Evolutionary conservation across 2,888 invertebrate genomes (phyloP), one percentile per base, ranked within the genome.

Genomic region (Monochamus alternatus): DNA sequence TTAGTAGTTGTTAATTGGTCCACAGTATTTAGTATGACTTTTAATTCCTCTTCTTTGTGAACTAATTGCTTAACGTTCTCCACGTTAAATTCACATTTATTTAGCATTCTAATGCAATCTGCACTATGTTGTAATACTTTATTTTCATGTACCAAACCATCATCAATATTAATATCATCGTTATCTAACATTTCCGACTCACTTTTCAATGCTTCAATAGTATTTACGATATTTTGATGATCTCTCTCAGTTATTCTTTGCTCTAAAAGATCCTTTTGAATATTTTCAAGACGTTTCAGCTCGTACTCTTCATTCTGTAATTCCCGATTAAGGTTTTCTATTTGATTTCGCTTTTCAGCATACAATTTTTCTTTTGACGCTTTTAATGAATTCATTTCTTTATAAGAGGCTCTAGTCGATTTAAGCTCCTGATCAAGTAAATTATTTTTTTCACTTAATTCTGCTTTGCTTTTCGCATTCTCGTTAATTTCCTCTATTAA

Each of bases 401-500:
- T 32, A 22, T 38, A 63, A 22, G 63, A 0, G 4, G 51, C 52
- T 32, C 22, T 32, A 22, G 51, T 51, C 31, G 51, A 8, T 30
- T 51, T 43, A 32, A 51, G 38, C 5, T 60, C 60, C 31, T 51
- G 63, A 52, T 63, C 22, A 7, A 71, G 32, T 14, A 30, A 8
- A 32, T 66, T 52, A 5, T 5, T 62, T n/a, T 47, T 51, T 62
- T 51, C 51, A 8, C n/a, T 51, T 32, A 52, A 9, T 51, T 63
- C 51, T 52, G 62, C 51, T n/a, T 63, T 63, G 8, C 38, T 52
- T 63, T n/a, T 52, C 3, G 63, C 71, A 71, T 52, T 63, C n/a
- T 71, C 52, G 32, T 71, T 51, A 14, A 71, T 71, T 71, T 71
- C 71, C 3, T 52, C 7, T 31, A 63, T 9, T 51, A 71, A n/a